Base-by-base conservation (phyloP, 1,140 invertebrate genomes). In the Drosophila lini region DNA sequence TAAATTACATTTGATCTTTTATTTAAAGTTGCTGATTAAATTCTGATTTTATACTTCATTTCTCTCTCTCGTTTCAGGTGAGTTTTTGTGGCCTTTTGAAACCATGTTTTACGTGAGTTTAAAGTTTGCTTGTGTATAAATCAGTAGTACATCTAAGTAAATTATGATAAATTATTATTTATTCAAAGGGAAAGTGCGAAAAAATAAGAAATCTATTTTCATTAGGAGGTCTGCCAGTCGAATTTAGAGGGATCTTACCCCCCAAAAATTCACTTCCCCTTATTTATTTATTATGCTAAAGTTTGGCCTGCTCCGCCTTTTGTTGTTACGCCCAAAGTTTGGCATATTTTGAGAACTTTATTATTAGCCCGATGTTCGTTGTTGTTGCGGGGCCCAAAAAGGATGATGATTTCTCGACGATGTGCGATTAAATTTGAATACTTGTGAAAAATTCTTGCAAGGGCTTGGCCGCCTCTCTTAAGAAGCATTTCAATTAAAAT, bases 311-410 rank as follows among this genome's bases (percentile, higher is more conserved):
- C 25, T 11, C 25, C 11, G 53, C 34, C 53, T 56, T 60, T 62
- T 75, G 55, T 62, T 74, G 45, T 80, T 68, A 40, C 64, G 79
- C 78, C 57, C 53, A 91, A 91, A 91, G 70, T 91, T 91, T 86
- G 76, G 89, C 81, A 90, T 91, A 86, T 90, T 90, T 90, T 75
- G 79, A 78, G 81, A 91, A 91, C 84, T 91, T 91, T 83, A 91
- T 91, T 91, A 91, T 91, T 91, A 91, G 84, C 89, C 70, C 31
- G 55, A 69, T 78, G 52, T 48, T 50, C 22, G 45, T 45, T 28
- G 9, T 42, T 19, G 41, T 42, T 42, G 19, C 11, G 44, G 55
- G 63, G 32, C 58, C 41, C 60, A 47, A 25, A 42, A 60, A 76
- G 48, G 57, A 44, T 60, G 58, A 58, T 60, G 41, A 56, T 42